Evolutionary conservation across 2,797 vertebrate genomes (phyloP).

Genomic region (Tympanoctomys barrerae): DNA sequence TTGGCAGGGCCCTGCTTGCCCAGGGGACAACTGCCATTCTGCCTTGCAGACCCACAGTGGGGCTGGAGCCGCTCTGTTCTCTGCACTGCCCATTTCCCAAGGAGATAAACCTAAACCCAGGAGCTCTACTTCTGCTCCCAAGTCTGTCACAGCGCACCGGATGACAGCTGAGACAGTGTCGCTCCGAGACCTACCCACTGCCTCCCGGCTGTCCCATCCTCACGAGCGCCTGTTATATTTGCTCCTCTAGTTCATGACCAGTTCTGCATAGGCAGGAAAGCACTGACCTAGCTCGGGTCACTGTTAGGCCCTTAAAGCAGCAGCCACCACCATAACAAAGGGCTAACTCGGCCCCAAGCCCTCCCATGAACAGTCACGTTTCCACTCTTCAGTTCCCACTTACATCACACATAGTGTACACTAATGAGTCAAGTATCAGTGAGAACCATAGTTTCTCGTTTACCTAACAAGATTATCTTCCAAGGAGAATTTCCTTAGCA

Average conservation of each 20-base stretch:
- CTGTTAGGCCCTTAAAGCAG: neutral
- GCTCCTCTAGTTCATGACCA: neutral
- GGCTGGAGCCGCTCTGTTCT: accelerated
- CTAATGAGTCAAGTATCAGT: neutral
- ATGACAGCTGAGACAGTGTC: neutral
- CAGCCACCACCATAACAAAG: neutral
- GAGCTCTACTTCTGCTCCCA: neutral
- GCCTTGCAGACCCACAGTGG: neutral
- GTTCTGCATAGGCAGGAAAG: neutral
- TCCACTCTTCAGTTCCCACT: neutral
- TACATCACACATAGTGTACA: accelerated
- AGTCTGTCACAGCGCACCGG: too few species aligned
- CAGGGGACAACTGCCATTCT: neutral
- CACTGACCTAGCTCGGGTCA: accelerated
- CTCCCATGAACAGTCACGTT: neutral
- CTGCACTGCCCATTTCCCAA: neutral
- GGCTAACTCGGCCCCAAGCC: neutral
- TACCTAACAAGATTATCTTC: neutral
- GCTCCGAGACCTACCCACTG: neutral
- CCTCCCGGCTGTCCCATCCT: too few species aligned
- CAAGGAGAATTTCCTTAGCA: neutral
- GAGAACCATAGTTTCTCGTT: neutral
- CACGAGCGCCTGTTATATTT: accelerated
- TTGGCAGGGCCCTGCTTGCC: neutral
- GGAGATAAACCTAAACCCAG: accelerated